Conservation (phyloP, 2,113 vertebrate species). For the Monopterus albus region DNA sequence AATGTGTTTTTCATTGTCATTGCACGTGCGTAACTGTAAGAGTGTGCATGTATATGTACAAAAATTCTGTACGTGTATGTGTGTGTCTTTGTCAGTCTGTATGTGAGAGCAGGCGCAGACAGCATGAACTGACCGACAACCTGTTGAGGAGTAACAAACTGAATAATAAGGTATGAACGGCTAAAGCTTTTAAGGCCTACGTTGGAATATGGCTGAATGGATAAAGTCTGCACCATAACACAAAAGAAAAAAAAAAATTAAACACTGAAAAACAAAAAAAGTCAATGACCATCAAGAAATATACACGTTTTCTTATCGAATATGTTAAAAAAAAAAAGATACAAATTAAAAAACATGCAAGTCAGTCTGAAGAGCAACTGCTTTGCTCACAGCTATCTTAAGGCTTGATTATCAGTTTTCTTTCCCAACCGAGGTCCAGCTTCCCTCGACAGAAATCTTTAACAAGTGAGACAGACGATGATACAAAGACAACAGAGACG, state of each 20-base stretch:
- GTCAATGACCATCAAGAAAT: slow-evolving; percentile 82
- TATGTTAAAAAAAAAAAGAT: slow-evolving; percentile 82
- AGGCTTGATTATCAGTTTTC: slow-evolving; percentile 77
- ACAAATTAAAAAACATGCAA: slow-evolving; percentile 77
- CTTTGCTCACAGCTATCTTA: slow-evolving; percentile 75
- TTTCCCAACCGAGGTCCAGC: slow-evolving; percentile 60
- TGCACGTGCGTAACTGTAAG: slow-evolving; percentile 46
- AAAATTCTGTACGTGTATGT: not conserved
- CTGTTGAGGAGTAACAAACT: slow-evolving; percentile 48
- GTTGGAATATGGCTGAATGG: slow-evolving; percentile 78
- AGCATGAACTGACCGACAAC: slow-evolving; percentile 49
- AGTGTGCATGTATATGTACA: slow-evolving; percentile 6
- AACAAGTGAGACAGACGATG: slow-evolving; percentile 52
- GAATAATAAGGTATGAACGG: slow-evolving; percentile 54
- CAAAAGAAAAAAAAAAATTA: slow-evolving; percentile 30
- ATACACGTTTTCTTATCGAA: slow-evolving; percentile 83
- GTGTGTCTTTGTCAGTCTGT: slow-evolving; percentile 31
- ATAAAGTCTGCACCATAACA: slow-evolving; percentile 73
- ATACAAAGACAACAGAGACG: slow-evolving; percentile 51
- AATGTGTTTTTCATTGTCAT: slow-evolving; percentile 64
- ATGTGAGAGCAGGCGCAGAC: slow-evolving; percentile 37
- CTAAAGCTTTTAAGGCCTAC: slow-evolving; percentile 78
- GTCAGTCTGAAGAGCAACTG: slow-evolving; percentile 72
- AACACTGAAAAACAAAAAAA: slow-evolving; percentile 80
- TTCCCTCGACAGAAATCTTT: slow-evolving; percentile 64